Evolutionary conservation across 1,140 invertebrate species (phyloP).

Genomic region (Trinorchestia longiramus): DNA sequence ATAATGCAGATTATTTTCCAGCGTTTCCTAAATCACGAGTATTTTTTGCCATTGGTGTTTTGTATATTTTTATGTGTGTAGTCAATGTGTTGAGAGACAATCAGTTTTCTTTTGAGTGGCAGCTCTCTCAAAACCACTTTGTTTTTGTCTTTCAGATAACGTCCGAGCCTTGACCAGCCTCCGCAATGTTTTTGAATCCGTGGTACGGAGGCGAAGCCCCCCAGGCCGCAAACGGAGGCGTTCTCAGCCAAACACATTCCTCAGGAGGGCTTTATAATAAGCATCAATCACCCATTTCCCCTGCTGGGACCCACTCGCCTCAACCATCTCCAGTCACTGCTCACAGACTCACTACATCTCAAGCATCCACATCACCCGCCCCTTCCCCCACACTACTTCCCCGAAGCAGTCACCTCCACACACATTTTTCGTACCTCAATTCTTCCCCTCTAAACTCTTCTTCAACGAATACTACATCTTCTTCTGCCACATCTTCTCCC

Average conservation of each 20-base stretch:
- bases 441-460: slow-evolving; percentile 35
- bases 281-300: neutral
- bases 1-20: neutral
- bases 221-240: slow-evolving; percentile 23
- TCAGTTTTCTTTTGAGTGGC: neutral
- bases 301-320: neutral
- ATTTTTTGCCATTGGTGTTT: neutral
- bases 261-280: slow-evolving; percentile 17
- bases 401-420: slow-evolving; percentile 33
- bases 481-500: slow-evolving; percentile 31
- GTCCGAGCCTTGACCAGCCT: neutral
- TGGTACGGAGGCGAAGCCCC: slow-evolving; percentile 44
- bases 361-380: neutral
- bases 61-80: neutral
- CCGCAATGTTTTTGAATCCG: slow-evolving; percentile 26
- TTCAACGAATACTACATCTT: slow-evolving; percentile 28
- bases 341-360: neutral
- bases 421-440: slow-evolving; percentile 32
- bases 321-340: neutral
- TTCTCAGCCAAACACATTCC: slow-evolving; percentile 36
- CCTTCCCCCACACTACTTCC: neutral
- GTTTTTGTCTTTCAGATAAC: slow-evolving; percentile 17
- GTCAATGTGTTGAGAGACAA: neutral
- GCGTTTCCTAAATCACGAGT: neutral
- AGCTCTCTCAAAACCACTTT: neutral